These are phyloP conservation scores for Anorthoa munda DNA, from an alignment of 2,888 invertebrate species.

Conservation along the genomic window DNA sequence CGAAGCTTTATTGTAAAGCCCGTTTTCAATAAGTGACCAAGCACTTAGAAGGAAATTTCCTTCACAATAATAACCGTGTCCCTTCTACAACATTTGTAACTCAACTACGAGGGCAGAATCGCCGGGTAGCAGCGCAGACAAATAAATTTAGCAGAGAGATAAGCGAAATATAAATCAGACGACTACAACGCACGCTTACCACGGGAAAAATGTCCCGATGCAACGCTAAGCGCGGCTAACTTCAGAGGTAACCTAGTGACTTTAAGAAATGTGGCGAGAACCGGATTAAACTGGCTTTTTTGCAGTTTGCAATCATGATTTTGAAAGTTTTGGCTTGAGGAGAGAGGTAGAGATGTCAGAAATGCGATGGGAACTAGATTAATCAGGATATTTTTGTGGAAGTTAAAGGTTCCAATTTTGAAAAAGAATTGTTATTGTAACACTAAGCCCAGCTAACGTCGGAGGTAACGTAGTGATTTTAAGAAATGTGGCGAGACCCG, in stretches of 20 bases:
- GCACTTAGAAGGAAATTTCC: too few relatives aligned
- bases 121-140: slow-evolving; percentile 86
- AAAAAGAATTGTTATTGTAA: too few relatives aligned
- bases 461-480: neutral
- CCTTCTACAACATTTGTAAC: slow-evolving; percentile 66
- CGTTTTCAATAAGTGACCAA: too few relatives aligned
- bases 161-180: slow-evolving; percentile 89
- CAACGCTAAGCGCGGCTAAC: slow-evolving; percentile 52
- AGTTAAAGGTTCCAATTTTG: too few relatives aligned
- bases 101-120: slow-evolving; percentile 77
- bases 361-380: too few relatives aligned
- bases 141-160: slow-evolving; percentile 89
- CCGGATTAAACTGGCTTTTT: slow-evolving; percentile 23
- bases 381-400: too few relatives aligned
- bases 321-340: neutral
- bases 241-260: slow-evolving; percentile 62
- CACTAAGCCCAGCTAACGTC: neutral
- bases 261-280: slow-evolving; percentile 48
- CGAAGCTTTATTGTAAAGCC: too few relatives aligned
- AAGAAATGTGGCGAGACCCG: neutral
- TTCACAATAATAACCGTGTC: slow-evolving; percentile 31
- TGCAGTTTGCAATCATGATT: slow-evolving; percentile 14
- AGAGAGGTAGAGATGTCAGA: too few relatives aligned
- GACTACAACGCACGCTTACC: slow-evolving; percentile 73
- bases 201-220: slow-evolving; percentile 73